phyloP scores from a whole-genome alignment of 2,797 vertebrate species.

The Oreochromis grahami region DNA sequence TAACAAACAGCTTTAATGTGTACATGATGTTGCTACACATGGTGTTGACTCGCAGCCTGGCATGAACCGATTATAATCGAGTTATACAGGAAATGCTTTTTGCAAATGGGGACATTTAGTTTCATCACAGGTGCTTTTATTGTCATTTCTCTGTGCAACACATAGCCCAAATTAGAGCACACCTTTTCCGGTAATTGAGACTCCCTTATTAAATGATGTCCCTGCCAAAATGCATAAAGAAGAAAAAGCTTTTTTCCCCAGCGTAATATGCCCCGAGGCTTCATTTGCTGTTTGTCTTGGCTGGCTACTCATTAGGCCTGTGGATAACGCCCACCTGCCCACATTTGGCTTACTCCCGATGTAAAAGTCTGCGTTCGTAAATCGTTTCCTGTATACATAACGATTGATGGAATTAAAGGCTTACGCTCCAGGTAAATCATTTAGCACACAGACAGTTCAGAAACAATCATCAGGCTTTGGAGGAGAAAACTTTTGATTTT shows the following conservation, averaged over 20 bases:
- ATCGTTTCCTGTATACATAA: background rate
- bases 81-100: background rate
- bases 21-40: background rate
- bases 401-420: background rate
- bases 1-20: background rate
- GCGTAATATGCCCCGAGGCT: background rate
- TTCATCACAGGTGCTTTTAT: background rate
- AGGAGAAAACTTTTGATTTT: conserved; percentile 1
- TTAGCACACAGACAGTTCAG: background rate
- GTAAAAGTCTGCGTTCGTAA: background rate
- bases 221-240: background rate
- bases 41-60: background rate
- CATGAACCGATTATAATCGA: background rate
- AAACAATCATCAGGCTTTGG: background rate
- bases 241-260: background rate
- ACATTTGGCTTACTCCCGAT: background rate
- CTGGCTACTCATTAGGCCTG: conserved; percentile 8
- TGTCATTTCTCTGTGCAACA: background rate
- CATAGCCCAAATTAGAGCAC: background rate
- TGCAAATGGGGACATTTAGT: background rate
- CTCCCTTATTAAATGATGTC: background rate
- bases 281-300: background rate
- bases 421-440: background rate
- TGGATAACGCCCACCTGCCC: background rate
- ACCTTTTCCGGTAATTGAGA: background rate